phyloP scores from a whole-genome alignment of 1,140 invertebrate species.

The Oryctes rhinoceros region DNA sequence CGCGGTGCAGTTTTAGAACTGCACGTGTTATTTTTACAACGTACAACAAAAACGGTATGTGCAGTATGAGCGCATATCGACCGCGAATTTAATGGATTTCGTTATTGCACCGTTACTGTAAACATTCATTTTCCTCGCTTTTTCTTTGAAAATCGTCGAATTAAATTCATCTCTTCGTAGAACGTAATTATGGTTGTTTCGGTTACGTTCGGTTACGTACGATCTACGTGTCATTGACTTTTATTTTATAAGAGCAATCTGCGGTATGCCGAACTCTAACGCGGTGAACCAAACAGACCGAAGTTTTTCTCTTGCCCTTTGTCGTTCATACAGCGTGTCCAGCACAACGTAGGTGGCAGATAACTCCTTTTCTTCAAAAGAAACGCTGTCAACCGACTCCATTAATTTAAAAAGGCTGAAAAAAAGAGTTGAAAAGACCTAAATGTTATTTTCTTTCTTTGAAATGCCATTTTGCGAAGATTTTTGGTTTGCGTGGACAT shows the following conservation, averaged over 20 bases:
- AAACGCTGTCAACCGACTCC: too few species aligned
- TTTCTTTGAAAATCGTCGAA: background rate
- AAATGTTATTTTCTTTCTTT: too few species aligned
- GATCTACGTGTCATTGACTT: background rate
- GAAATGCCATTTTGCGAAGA: too few species aligned
- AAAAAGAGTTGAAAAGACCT: too few species aligned
- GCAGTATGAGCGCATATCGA: background rate
- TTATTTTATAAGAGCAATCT: background rate
- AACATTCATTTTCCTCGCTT: background rate
- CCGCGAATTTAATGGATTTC: background rate
- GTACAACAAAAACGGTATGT: background rate
- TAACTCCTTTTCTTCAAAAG: too few species aligned
- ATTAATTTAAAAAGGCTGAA: too few species aligned
- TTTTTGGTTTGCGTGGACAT: too few species aligned
- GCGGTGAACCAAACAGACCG: too few species aligned
- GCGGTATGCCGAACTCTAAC: too few species aligned
- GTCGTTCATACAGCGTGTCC: too few species aligned
- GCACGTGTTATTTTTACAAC: background rate
- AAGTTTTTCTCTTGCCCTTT: too few species aligned
- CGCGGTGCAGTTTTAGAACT: conserved; percentile 7
- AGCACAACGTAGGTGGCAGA: too few species aligned
- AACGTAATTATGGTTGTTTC: background rate
- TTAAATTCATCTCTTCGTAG: background rate
- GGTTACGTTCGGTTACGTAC: background rate
- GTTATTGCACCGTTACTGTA: background rate